These are phyloP conservation scores for Drosophila serrata DNA, from an alignment of 1,140 invertebrate genomes.

Conservation along the genomic window DNA sequence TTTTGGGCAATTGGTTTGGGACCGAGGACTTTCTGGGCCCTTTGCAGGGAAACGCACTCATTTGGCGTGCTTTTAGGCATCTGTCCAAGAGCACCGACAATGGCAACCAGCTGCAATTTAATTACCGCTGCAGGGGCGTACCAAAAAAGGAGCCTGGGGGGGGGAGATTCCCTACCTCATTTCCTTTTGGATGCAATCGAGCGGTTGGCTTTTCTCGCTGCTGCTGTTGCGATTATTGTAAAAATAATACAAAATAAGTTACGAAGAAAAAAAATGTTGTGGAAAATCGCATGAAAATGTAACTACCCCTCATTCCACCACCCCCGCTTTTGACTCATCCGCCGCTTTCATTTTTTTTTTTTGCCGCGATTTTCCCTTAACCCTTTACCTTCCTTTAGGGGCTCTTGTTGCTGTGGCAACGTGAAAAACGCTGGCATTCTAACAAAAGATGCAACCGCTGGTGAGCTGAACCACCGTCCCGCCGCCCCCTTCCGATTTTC, in stretches of 20 bases:
- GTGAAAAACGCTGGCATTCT: conserved; percentile 49
- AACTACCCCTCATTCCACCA: background rate
- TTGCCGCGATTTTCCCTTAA: background rate
- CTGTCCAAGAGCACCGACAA: conserved; percentile 46
- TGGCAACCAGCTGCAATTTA: conserved; percentile 74
- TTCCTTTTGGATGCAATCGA: conserved; percentile 23
- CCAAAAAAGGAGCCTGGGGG: conserved; percentile 32
- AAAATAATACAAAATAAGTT: conserved; percentile 57
- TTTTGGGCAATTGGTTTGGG: too few species aligned
- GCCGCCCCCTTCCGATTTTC: conserved; percentile 3
- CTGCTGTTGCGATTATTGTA: conserved; percentile 68
- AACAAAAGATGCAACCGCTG: conserved; percentile 78
- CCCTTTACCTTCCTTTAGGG: conserved; percentile 12
- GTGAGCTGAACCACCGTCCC: conserved; percentile 31
- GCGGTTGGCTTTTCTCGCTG: conserved; percentile 33
- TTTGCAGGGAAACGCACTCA: conserved; percentile 8
- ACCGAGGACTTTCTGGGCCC: background rate
- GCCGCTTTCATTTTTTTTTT: too few species aligned
- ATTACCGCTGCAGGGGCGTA: conserved; percentile 65
- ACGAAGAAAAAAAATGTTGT: background rate
- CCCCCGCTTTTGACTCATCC: background rate
- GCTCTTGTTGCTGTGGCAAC: conserved; percentile 59
- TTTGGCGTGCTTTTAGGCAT: conserved; percentile 65
- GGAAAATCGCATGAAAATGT: conserved; percentile 64
- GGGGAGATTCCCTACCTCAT: background rate